phyloP scores from a whole-genome alignment of 1,140 invertebrate species.

The Halictus rubicundus region DNA sequence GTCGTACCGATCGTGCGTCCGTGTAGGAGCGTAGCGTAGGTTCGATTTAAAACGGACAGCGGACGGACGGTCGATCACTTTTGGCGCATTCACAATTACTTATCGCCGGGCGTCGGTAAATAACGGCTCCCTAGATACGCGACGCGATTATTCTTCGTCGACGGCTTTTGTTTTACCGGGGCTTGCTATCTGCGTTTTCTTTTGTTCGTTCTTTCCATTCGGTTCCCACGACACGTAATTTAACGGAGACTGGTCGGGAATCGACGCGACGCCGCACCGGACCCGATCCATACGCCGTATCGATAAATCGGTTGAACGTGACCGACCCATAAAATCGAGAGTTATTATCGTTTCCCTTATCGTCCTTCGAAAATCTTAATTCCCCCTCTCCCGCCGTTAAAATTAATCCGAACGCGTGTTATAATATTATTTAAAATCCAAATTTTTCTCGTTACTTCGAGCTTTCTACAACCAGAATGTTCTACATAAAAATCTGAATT shows the following conservation, averaged over 20 bases:
- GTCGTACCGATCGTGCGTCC: background rate
- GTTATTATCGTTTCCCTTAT: background rate
- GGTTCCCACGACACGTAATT: background rate
- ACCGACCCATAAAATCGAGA: background rate
- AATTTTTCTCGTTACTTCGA: too few relatives aligned
- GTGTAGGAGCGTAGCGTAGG: constrained; percentile 1
- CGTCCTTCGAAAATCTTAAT: background rate
- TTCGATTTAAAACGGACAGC: constrained; percentile 30
- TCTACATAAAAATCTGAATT: too few relatives aligned
- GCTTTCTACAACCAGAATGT: too few relatives aligned
- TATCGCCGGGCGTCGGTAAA: constrained; percentile 26
- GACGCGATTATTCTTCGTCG: constrained; percentile 32
- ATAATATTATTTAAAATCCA: too few relatives aligned
- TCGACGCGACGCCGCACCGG: too few relatives aligned
- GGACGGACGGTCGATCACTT: constrained; percentile 33
- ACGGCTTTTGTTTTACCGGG: background rate
- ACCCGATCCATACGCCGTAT: background rate
- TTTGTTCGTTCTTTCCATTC: background rate
- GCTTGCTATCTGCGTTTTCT: constrained; percentile 5
- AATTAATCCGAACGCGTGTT: too few relatives aligned
- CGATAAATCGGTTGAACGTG: background rate
- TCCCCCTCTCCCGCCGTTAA: too few relatives aligned
- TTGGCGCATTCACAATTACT: constrained; percentile 41
- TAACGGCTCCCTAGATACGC: constrained; percentile 38
- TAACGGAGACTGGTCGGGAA: constrained; percentile 1